Evolutionary conservation across 2,113 vertebrate genomes (phyloP).

Genomic region (Haplochromis burtoni): DNA sequence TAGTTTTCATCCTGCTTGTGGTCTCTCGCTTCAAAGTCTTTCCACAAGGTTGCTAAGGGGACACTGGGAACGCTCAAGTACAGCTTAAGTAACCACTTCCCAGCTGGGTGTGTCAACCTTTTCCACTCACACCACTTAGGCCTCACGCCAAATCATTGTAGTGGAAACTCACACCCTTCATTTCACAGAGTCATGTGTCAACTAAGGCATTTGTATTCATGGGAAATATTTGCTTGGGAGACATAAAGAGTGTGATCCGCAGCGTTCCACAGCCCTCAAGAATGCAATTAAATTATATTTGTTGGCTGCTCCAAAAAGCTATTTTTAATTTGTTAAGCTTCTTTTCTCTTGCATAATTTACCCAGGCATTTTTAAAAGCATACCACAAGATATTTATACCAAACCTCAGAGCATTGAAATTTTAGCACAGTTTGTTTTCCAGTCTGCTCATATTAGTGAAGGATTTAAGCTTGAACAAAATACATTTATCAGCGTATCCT

Average conservation of each 20-base stretch:
- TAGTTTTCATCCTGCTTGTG: slow-evolving; percentile 48
- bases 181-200: slow-evolving; percentile 42
- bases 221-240: slow-evolving; percentile 39
- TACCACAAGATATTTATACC: not conserved
- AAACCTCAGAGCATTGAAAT: not conserved
- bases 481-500: not conserved
- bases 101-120: slow-evolving; percentile 61
- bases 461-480: not conserved
- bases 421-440: not conserved
- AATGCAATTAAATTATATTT: slow-evolving; percentile 11
- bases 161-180: slow-evolving; percentile 56
- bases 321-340: not conserved
- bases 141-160: slow-evolving; percentile 50
- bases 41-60: slow-evolving; percentile 57
- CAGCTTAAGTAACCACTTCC: slow-evolving; percentile 66
- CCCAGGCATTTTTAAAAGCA: not conserved
- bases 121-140: slow-evolving; percentile 41
- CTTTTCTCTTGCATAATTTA: not conserved
- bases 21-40: slow-evolving; percentile 59
- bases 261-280: slow-evolving; percentile 6
- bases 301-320: not conserved
- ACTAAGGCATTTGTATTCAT: slow-evolving; percentile 23
- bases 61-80: slow-evolving; percentile 51
- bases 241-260: slow-evolving; percentile 11
- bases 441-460: not conserved